These are phyloP conservation scores for Buphagus erythrorhynchus DNA, from an alignment of 2,797 vertebrate species.

Conservation along the genomic window DNA sequence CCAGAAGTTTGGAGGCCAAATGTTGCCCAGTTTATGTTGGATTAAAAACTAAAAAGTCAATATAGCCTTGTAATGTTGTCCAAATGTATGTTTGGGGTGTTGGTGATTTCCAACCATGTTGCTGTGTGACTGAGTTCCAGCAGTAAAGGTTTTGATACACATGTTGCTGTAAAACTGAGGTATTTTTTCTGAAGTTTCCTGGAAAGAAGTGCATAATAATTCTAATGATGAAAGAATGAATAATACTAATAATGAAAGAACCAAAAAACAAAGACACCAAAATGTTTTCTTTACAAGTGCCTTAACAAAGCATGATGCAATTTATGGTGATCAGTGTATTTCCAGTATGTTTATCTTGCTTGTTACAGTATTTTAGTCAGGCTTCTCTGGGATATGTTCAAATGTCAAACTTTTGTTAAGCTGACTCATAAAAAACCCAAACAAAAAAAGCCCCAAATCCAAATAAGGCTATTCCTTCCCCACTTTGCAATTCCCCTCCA, in stretches of 20 bases:
- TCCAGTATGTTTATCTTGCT: background rate
- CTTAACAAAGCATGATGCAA: background rate
- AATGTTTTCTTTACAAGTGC: background rate
- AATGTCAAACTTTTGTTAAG: background rate
- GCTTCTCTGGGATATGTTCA: background rate
- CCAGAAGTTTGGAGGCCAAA: background rate
- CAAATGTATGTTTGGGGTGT: background rate
- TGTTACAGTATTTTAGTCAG: background rate
- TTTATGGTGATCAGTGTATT: background rate
- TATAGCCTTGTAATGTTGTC: background rate
- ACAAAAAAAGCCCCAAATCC: background rate
- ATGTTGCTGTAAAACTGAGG: background rate
- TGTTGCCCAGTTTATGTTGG: background rate
- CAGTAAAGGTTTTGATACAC: background rate
- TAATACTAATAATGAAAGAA: background rate
- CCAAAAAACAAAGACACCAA: background rate
- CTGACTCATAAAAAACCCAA: background rate
- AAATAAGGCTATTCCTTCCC: background rate
- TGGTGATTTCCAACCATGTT: background rate
- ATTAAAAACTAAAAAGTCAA: background rate
- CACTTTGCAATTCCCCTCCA: background rate
- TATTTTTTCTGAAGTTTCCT: background rate
- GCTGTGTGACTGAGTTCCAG: background rate
- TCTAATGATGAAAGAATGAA: background rate
- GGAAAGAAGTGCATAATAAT: background rate